Evolutionary conservation across 1,140 invertebrate genomes (phyloP), one percentile per base, ranked within the genome.

Genomic region (Drosophila bocqueti): DNA sequence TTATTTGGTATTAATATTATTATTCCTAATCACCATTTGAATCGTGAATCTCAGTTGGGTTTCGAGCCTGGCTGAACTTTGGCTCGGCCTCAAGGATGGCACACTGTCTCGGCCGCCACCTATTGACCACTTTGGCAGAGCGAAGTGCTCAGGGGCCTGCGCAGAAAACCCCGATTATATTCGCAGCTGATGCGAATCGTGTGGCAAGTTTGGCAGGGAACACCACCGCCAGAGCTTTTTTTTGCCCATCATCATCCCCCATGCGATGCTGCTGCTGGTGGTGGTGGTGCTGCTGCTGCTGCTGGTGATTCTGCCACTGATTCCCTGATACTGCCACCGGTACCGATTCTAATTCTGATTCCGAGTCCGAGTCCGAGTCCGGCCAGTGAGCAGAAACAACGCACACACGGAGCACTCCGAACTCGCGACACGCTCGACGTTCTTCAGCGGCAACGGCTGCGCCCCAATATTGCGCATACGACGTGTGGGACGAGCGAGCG

Each of bases 391-490:
- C 68, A 73, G 72, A 59, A 64, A 45, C 34, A 29, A 49, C 47
- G 24, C 47, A 47, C 13, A 26, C 49, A 50, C 49, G 10, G 47
- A 6, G 40, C 18, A 24, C 52, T 18, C 54, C 24, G 31, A 38
- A 26, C 66, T 47, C 66, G 36, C 40, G 29, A n/a, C 43, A 18
- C 62, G 18, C 34, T 40, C 36, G n/a, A 42, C 26, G 16, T n/a
- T 43, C 38, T 66, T 36, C 24, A 67, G 49, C 67, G 60, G 63
- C 61, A 69, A 55, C 64, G 64, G 47, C 64, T 72, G 68, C 65
- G 49, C 64, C 50, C 64, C 65, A 68, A 45, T 49, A 69, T 69
- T 69, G 67, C 67, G 67, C 67, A 69, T 69, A 69, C 67, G 67
- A 69, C 67, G 67, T 54, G 66, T 68, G 66, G 66, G 13, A 46